A percentile compares a stretch with the other conserved stretches of the same genome.
Conservation (phyloP, 2,113 vertebrate species). For the Sprattus sprattus region DNA sequence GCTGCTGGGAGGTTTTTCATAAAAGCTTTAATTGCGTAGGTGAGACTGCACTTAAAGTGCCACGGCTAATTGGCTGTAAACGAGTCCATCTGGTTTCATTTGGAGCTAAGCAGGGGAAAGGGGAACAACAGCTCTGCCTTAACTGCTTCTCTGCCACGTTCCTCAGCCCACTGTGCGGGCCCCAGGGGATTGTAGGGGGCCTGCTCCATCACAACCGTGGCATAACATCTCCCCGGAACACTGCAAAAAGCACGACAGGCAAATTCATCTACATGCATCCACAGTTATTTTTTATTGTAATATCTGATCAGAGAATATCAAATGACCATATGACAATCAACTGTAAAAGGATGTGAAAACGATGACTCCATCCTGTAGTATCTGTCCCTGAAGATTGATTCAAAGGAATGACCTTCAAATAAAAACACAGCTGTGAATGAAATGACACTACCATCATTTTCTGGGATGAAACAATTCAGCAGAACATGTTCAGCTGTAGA, state of each 20-base stretch:
- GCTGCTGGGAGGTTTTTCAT: conserved; percentile 55
- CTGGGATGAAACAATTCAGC: not conserved
- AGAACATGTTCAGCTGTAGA: not conserved
- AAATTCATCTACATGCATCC: not conserved
- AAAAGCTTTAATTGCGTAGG: conserved; percentile 65
- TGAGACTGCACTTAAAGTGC: conserved; percentile 60
- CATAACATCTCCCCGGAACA: not conserved
- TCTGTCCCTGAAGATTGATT: not conserved
- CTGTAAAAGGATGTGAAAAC: not conserved
- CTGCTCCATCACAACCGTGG: not conserved
- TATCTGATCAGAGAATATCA: not conserved
- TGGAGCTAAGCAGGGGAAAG: conserved; percentile 54
- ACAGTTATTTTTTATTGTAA: conserved; percentile 9
- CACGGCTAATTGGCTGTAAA: conserved; percentile 72
- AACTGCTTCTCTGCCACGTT: conserved; percentile 15
- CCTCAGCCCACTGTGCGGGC: not conserved
- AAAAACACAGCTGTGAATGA: conserved; percentile 12
- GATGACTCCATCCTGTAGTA: not conserved
- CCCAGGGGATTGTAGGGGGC: not conserved
- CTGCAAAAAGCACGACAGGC: not conserved
- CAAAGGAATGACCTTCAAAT: not conserved
- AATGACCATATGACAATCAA: conserved; percentile 10
- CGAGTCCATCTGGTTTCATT: conserved; percentile 74
- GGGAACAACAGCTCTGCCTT: conserved; percentile 30
- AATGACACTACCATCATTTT: not conserved